Conservation (phyloP, 1,140 invertebrate species). For the Pectinophora gossypiella region DNA sequence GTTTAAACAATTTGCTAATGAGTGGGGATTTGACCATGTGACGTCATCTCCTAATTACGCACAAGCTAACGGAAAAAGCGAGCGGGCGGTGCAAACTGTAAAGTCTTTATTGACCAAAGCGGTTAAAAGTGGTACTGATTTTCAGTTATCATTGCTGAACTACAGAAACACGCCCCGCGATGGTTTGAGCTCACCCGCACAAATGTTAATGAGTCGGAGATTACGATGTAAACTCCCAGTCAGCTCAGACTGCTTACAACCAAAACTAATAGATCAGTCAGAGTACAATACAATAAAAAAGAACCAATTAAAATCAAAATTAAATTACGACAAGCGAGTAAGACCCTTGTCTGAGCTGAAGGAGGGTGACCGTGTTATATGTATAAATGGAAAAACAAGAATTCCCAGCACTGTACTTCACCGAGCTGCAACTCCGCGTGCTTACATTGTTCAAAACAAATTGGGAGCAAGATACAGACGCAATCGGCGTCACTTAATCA, state of each 20-base stretch:
- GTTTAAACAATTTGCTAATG: slow-evolving; percentile 44
- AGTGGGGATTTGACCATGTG: slow-evolving; percentile 46
- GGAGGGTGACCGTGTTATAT: neutral
- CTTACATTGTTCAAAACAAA: slow-evolving; percentile 7
- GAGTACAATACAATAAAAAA: slow-evolving; percentile 2
- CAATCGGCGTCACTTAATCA: too few species aligned
- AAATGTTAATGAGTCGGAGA: slow-evolving; percentile 9
- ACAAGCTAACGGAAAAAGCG: slow-evolving; percentile 42
- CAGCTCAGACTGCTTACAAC: neutral
- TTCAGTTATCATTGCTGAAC: slow-evolving; percentile 3
- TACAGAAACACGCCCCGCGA: slow-evolving; percentile 5
- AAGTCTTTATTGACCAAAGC: slow-evolving; percentile 39
- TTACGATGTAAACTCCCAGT: slow-evolving; percentile 5
- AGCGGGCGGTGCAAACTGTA: slow-evolving; percentile 35
- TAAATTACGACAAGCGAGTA: neutral
- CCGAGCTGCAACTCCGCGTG: neutral
- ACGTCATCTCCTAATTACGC: slow-evolving; percentile 53
- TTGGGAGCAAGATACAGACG: too few species aligned
- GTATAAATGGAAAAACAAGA: slow-evolving; percentile 4
- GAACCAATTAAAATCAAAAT: slow-evolving; percentile 1
- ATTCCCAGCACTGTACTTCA: neutral
- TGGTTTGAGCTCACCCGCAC: slow-evolving; percentile 8
- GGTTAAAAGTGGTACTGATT: neutral
- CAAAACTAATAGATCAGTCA: neutral
- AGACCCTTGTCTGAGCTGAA: neutral